Base-by-base conservation (phyloP, 2,113 vertebrate genomes). In the Nycticryphes semicollaris region DNA sequence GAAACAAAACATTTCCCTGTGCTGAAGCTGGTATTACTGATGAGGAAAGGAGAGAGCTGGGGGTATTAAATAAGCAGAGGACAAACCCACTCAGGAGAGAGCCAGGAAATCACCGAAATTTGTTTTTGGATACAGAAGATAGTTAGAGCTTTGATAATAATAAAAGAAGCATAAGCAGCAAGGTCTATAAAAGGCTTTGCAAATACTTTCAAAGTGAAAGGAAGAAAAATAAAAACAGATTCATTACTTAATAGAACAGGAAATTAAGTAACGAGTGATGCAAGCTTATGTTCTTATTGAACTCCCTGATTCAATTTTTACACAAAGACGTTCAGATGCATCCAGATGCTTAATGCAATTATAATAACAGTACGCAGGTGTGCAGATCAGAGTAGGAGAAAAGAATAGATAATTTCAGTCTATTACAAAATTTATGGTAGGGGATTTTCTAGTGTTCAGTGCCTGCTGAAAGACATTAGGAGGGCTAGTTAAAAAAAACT, bases 261-360 rank as follows among this genome's bases (percentile, higher is more conserved):
- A 96, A 93, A 54, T 30, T 81, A 74, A 62, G 63, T 10, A 92
- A 76, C 7, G 2, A 70, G 37, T 81, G 83, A 92, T 86, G 79
- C 37, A 93, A 89, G 59, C 28, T 90, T 63, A 33, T 78, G 37
- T 54, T 93, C 80, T 92, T 64, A 23, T 72, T 43, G 54, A 90
- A 74, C n/a, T 86, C 79, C 25, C 50, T 90, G 80, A 95, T 95
- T 94, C 76, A 81, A 70, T 97, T 96, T 88, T 84, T 92, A 19
- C 47, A 77, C 63, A 86, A 91, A 89, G 63, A 70, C n/a, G 35
- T 78, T 90, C 37, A 86, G 63, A 70, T 64, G 51, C n/a, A 89
- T 30, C 24, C 86, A 90, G 94, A 80, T 90, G 68, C 83, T 93
- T 74, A 88, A 94, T 86, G 22, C 41, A 92, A 74, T 92, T 95